A percentile compares a stretch with the other conserved stretches of the same genome.
Conservation (phyloP, 2,888 invertebrate species). For the Tetragonisca angustula region DNA sequence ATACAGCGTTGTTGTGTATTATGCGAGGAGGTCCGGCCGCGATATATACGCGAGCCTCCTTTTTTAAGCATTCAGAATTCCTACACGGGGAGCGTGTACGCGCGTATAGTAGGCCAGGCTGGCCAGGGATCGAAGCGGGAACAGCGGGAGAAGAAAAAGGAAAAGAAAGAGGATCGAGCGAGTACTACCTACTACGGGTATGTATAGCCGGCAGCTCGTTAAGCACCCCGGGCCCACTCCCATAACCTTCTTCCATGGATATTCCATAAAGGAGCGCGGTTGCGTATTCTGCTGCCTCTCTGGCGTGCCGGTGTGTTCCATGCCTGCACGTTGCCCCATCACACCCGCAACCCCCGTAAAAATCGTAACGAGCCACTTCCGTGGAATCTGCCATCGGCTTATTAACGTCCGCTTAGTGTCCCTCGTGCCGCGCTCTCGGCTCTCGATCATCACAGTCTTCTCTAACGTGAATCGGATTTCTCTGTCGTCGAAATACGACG, state of each 20-base stretch:
- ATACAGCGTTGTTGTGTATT: constrained; percentile 70
- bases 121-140: neutral
- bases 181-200: constrained; percentile 24
- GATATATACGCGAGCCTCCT: constrained; percentile 48
- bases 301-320: neutral
- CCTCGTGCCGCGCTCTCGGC: too few relatives aligned
- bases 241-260: constrained; percentile 56
- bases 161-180: constrained; percentile 10
- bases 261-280: constrained; percentile 61
- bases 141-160: neutral
- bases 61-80: constrained; percentile 69
- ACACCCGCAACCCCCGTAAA: constrained; percentile 49
- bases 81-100: constrained; percentile 52
- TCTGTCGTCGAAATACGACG: too few relatives aligned
- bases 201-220: constrained; percentile 62
- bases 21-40: constrained; percentile 58
- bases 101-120: constrained; percentile 7
- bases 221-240: constrained; percentile 46
- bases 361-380: constrained; percentile 65
- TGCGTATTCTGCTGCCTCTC: constrained; percentile 12
- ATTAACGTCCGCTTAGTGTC: constrained; percentile 1
- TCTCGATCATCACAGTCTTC: too few relatives aligned
- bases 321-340: constrained; percentile 2
- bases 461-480: too few relatives aligned
- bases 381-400: constrained; percentile 9